Evolutionary conservation across 1,140 invertebrate genomes (phyloP).

Genomic region (Uloborus diversus): DNA sequence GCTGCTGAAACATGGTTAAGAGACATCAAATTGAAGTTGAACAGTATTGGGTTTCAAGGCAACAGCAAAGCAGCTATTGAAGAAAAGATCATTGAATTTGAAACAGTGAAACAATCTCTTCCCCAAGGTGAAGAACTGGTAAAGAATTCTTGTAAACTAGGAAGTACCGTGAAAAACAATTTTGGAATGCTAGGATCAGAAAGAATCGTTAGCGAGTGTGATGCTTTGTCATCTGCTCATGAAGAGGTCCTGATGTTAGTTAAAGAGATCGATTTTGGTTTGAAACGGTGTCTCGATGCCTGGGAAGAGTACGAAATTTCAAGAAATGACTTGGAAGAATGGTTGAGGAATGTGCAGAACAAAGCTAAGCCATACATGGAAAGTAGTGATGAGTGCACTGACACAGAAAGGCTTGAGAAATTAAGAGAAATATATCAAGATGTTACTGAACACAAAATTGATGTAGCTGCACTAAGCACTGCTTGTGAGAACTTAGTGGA

Average conservation of each 20-base stretch:
- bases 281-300: slow-evolving; percentile 81
- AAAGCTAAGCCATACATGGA: slow-evolving; percentile 31
- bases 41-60: slow-evolving; percentile 84
- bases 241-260: slow-evolving; percentile 83
- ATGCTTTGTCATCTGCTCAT: slow-evolving; percentile 86
- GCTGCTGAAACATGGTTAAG: slow-evolving; percentile 89
- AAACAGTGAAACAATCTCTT: slow-evolving; percentile 74
- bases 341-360: slow-evolving; percentile 68
- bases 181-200: slow-evolving; percentile 88
- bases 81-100: slow-evolving; percentile 77
- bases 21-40: slow-evolving; percentile 81
- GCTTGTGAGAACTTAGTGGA: slow-evolving; percentile 56
- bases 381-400: not conserved
- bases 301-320: slow-evolving; percentile 87
- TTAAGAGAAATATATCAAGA: slow-evolving; percentile 69
- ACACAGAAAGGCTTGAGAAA: slow-evolving; percentile 73
- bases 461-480: slow-evolving; percentile 33
- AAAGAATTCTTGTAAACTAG: slow-evolving; percentile 78
- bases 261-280: slow-evolving; percentile 78
- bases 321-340: slow-evolving; percentile 78
- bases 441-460: slow-evolving; percentile 23
- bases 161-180: slow-evolving; percentile 80
- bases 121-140: slow-evolving; percentile 78
- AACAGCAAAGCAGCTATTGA: slow-evolving; percentile 80
- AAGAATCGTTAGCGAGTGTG: slow-evolving; percentile 82